Conservation (phyloP, 2,113 vertebrate genomes). For the Dasyurus viverrinus region DNA sequence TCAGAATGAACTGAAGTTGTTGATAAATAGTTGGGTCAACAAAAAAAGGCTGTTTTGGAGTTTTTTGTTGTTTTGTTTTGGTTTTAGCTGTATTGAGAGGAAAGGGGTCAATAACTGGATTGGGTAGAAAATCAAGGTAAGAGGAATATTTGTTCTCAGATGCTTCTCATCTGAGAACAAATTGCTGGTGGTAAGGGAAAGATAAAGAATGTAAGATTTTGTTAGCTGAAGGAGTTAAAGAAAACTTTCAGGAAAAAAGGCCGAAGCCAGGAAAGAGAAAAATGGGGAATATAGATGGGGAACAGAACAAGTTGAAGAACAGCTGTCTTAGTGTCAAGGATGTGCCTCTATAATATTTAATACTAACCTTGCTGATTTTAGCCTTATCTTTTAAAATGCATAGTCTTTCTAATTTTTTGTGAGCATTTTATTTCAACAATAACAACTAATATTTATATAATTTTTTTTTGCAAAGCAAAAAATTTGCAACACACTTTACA, state of each 20-base stretch:
- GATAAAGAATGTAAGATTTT: background rate
- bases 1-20: background rate
- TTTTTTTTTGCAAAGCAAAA: background rate
- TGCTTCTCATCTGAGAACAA: background rate
- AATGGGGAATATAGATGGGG: background rate
- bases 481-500: background rate
- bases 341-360: background rate
- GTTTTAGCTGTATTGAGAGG: background rate
- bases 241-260: background rate
- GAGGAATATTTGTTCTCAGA: background rate
- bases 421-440: background rate
- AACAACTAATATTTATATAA: background rate
- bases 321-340: background rate
- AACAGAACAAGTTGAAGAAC: background rate
- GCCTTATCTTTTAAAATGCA: background rate
- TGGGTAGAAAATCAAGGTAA: background rate
- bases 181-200: background rate
- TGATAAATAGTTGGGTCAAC: background rate
- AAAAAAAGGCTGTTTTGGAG: background rate
- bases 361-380: background rate
- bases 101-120: background rate
- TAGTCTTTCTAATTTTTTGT: background rate
- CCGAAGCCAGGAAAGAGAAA: background rate
- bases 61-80: too few relatives aligned
- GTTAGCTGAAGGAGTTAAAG: background rate